phyloP scores from a whole-genome alignment of 1,140 invertebrate species.

The Radopholus similis region DNA sequence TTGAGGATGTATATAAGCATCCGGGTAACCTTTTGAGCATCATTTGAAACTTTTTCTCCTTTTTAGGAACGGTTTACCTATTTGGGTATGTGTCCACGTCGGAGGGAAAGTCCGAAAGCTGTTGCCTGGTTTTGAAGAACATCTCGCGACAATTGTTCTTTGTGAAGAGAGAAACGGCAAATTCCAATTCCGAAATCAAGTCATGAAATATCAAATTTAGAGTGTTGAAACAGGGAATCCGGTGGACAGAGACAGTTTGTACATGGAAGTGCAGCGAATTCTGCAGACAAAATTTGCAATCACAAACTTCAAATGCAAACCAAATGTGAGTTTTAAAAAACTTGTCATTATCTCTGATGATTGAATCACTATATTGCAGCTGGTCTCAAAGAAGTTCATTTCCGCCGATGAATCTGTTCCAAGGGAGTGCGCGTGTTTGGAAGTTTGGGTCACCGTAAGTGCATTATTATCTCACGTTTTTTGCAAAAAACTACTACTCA shows the following conservation, averaged over 20 bases:
- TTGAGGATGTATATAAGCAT: conserved; percentile 27
- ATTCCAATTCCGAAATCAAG: too few relatives aligned
- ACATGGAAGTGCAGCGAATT: conserved; percentile 11
- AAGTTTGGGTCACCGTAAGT: conserved; percentile 28
- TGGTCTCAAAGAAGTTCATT: conserved; percentile 26
- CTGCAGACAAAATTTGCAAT: conserved; percentile 25
- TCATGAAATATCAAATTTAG: conserved; percentile 62
- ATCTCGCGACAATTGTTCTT: conserved; percentile 78
- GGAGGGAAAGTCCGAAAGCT: conserved; percentile 65
- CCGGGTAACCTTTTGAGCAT: conserved; percentile 4
- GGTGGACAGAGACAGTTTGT: conserved; percentile 1
- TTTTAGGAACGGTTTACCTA: conserved; percentile 38
- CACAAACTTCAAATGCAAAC: conserved; percentile 17
- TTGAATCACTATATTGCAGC: conserved; percentile 14
- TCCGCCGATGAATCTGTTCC: conserved; percentile 5
- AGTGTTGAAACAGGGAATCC: not conserved
- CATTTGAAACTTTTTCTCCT: not conserved
- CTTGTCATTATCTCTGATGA: not conserved
- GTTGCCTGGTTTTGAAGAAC: conserved; percentile 82
- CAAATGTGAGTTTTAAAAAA: not conserved
- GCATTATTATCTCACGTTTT: too few relatives aligned
- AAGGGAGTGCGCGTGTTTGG: conserved; percentile 9
- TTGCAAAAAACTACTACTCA: too few relatives aligned
- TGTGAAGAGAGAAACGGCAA: conserved; percentile 70
- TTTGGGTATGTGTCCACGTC: conserved; percentile 28